Evolutionary conservation across 1,140 invertebrate species (phyloP), one percentile per base, ranked within the genome.

Genomic region (Drosophila serrata): DNA sequence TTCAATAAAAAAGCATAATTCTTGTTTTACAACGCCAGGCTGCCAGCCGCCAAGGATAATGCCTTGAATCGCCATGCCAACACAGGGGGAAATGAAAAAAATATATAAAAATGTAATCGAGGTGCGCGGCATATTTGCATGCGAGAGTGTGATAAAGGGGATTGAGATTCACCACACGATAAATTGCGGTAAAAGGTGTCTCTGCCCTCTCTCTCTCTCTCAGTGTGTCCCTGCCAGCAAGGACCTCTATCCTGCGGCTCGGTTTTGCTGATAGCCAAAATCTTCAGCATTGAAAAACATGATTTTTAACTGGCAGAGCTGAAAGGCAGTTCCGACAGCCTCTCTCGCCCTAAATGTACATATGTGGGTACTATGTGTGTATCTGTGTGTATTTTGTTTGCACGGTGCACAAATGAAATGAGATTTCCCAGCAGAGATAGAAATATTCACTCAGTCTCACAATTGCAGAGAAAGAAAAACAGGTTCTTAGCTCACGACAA

Each of bases 141-240:
- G 70, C 63, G 51, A 33, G 42, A 57, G 60, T 73, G 68, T 56
- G 56, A 61, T 74, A 74, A 67, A 67, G 48, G 75, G 74, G 79
- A 84, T 90, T 64, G 81, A 90, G 81, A 90, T 88, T 79, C 62
- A 77, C 73, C 75, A 72, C 69, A 81, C 85, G 81, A 88, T 88
- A 88, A 88, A 88, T 90, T 90, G 85, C 56, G 81, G 81, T 75
- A 90, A 88, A 88, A 90, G 85, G 85, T 88, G 85, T 81, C 85
- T 74, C 60, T 69, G 24, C 33, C 7, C 29, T 6, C 65, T 69
- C 62, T 65, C 79, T 46, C 27, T 74, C 67, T 68, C n/a, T 77
- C 63, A 62, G 1, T 31, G 19, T 15, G 65, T 69, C 62, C 65
- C 79, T 17, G 37, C 31, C 37, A 33, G 17, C 46, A 49, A 49